phyloP scores from a whole-genome alignment of 2,113 vertebrate species.

The Neolamprologus sp. region DNA sequence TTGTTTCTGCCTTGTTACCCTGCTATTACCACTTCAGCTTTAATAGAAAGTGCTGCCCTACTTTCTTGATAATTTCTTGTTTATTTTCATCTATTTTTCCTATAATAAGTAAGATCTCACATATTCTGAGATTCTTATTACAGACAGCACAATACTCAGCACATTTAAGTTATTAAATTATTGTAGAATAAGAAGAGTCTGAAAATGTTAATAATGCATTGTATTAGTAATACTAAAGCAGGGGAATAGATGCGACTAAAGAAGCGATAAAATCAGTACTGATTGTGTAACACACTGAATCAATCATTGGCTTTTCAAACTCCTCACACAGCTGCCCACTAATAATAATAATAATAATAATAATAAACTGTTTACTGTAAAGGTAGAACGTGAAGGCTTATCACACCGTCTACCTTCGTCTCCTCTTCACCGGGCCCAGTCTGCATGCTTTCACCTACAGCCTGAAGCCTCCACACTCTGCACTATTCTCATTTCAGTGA shows the following conservation, averaged over 20 bases:
- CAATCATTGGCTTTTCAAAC: neutral
- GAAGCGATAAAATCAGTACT: fast-evolving
- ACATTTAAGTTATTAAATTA: neutral
- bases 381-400: neutral
- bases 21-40: neutral
- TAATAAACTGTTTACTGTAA: neutral
- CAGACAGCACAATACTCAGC: fast-evolving
- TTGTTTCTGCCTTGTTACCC: neutral
- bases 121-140: neutral
- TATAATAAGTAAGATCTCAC: neutral
- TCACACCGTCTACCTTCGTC: neutral
- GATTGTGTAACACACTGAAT: neutral
- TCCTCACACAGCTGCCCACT: neutral
- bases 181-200: neutral
- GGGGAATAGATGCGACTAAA: neutral
- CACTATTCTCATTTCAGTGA: neutral
- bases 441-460: neutral
- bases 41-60: neutral
- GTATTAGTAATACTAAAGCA: neutral
- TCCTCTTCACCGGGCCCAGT: neutral
- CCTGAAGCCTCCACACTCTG: neutral
- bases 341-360: too few species aligned
- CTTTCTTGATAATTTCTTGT: neutral
- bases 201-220: neutral
- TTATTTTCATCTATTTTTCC: neutral